A percentile compares a stretch with the other conserved stretches of the same genome.
Evolutionary conservation across 2,113 vertebrate species (phyloP).

Genomic region (Lanius collurio): DNA sequence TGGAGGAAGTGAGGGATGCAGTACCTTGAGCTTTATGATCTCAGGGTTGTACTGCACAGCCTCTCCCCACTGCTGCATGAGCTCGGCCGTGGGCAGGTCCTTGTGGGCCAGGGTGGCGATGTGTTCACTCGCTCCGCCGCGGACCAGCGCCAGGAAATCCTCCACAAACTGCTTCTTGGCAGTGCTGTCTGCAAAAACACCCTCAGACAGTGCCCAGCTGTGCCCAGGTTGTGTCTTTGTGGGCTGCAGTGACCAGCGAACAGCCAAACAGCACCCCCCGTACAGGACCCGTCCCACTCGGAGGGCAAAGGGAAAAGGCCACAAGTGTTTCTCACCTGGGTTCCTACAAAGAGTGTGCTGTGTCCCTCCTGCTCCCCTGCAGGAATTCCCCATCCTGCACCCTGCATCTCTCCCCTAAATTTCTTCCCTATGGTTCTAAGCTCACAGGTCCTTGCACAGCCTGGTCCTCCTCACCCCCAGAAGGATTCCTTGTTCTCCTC

Average conservation of each 20-base stretch:
- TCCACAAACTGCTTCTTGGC: constrained; percentile 70
- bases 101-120: constrained; percentile 76
- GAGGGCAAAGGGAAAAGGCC: background rate
- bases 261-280: background rate
- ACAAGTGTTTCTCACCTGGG: background rate
- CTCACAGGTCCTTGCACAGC: background rate
- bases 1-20: background rate
- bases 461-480: rapidly evolving
- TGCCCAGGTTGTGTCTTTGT: background rate
- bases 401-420: background rate
- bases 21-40: constrained; percentile 82
- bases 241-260: background rate
- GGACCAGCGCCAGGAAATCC: constrained; percentile 79
- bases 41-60: constrained; percentile 87
- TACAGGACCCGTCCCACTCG: rapidly evolving
- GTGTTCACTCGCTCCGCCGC: constrained; percentile 84
- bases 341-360: background rate
- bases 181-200: background rate
- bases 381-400: background rate
- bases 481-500: background rate
- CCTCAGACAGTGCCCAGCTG: background rate
- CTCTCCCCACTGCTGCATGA: constrained; percentile 90
- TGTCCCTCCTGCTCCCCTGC: background rate
- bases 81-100: constrained; percentile 76
- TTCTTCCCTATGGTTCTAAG: background rate